Percentiles rank a stretch among this genome's conserved stretches.
These are phyloP conservation scores for Ichneumoninae sp. DNA, from an alignment of 2,888 invertebrate genomes.

Conservation along the genomic window DNA sequence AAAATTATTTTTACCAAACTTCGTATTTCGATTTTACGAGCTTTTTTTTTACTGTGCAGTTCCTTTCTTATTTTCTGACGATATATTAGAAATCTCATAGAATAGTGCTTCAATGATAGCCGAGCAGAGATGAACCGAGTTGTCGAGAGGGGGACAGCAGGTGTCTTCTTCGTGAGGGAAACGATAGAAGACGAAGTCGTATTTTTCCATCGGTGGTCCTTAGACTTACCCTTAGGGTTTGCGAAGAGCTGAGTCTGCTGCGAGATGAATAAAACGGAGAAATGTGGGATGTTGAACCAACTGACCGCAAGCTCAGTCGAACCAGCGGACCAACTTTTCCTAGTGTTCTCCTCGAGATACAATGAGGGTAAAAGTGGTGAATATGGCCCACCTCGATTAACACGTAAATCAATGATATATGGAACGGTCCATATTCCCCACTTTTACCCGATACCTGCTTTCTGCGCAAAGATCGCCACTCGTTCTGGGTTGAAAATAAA, in stretches of 20 bases:
- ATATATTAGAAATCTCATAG: neutral
- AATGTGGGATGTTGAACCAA: neutral
- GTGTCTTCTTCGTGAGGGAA: conserved; percentile 21
- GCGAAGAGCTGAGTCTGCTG: conserved; percentile 13
- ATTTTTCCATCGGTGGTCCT: conserved; percentile 40
- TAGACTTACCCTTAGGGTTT: conserved; percentile 46
- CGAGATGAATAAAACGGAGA: conserved; percentile 2
- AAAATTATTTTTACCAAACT: no score
- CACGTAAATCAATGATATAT: no score
- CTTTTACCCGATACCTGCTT: neutral
- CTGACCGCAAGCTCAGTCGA: neutral
- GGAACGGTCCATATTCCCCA: no score
- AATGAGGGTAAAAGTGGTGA: neutral
- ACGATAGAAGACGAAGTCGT: conserved; percentile 38
- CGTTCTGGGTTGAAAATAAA: neutral
- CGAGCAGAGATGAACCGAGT: neutral
- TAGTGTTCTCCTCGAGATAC: neutral
- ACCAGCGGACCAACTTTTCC: neutral
- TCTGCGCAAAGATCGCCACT: no score
- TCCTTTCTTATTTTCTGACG: no score
- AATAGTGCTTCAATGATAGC: neutral
- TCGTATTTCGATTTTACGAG: no score
- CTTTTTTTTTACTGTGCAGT: neutral
- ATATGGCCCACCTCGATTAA: no score
- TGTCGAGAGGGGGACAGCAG: neutral